A percentile compares a stretch with the other conserved stretches of the same genome.
phyloP scores from a whole-genome alignment of 2,888 invertebrate genomes.

The Anoplius nigerrimus region DNA sequence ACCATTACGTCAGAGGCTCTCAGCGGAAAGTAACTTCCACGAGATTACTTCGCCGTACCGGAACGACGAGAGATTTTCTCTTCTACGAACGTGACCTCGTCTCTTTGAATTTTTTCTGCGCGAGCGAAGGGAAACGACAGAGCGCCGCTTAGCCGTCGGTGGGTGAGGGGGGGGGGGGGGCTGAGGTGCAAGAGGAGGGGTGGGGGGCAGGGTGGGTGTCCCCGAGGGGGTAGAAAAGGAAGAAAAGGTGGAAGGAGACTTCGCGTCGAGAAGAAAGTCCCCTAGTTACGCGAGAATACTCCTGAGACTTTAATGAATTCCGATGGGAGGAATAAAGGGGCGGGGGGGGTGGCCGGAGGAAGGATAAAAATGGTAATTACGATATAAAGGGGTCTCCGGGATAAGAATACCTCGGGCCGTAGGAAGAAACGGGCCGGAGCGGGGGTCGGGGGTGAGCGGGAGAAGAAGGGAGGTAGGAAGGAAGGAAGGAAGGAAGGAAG shows the following conservation, averaged over 20 bases:
- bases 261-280: conserved; percentile 52
- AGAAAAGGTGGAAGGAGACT: conserved; percentile 23
- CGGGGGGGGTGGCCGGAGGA: conserved; percentile 40
- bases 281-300: conserved; percentile 65
- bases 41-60: conserved; percentile 42
- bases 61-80: conserved; percentile 18
- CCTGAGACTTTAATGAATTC: conserved; percentile 71
- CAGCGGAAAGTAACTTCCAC: conserved; percentile 40
- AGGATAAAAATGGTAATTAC: conserved; percentile 73
- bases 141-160: not conserved
- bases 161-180: conserved; percentile 3
- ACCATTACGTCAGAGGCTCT: conserved; percentile 29
- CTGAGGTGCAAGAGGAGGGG: not conserved
- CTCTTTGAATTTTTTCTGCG: conserved; percentile 35
- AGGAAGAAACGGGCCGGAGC: conserved; percentile 35
- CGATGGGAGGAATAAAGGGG: conserved; percentile 60
- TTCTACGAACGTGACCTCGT: conserved; percentile 11
- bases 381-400: conserved; percentile 67
- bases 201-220: not conserved
- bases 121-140: conserved; percentile 7
- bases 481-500: not conserved
- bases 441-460: conserved; percentile 23
- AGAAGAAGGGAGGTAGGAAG: conserved; percentile 34
- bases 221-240: not conserved
- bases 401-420: conserved; percentile 59